phyloP scores from a whole-genome alignment of 2,888 invertebrate species.

The Ryuthela nishihirai region DNA sequence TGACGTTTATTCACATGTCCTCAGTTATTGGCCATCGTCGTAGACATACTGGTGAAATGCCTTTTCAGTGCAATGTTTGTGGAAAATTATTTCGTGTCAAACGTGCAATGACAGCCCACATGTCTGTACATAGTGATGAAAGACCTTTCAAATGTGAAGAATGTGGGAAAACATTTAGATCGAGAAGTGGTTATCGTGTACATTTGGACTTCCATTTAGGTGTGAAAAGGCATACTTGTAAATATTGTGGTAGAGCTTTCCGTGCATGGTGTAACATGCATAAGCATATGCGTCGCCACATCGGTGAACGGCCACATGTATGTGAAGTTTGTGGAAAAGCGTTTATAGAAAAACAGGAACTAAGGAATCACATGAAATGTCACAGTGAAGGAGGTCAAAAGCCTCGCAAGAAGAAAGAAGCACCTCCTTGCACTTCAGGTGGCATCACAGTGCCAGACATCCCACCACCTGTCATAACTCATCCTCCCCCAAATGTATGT shows the following conservation, averaged over 20 bases:
- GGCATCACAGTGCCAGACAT: not conserved
- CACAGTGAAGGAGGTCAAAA: conserved; percentile 45
- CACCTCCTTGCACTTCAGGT: not conserved
- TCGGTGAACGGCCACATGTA: conserved; percentile 38
- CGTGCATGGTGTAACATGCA: conserved; percentile 40
- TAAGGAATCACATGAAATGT: conserved; percentile 42
- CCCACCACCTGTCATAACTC: conserved; percentile 3
- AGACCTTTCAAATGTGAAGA: conserved; percentile 36
- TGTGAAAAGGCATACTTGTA: conserved; percentile 34
- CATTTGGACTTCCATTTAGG: conserved; percentile 40
- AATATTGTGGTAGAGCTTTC: conserved; percentile 35
- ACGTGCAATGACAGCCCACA: conserved; percentile 41
- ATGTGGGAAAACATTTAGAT: conserved; percentile 37
- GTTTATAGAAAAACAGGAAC: conserved; percentile 40
- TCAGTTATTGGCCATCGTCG: conserved; percentile 33
- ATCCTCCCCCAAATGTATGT: conserved; percentile 8
- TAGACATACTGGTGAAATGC: conserved; percentile 43
- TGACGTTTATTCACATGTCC: conserved; percentile 33
- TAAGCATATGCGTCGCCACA: conserved; percentile 39
- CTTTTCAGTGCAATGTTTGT: conserved; percentile 43
- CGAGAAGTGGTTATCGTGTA: conserved; percentile 34
- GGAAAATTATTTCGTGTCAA: conserved; percentile 42
- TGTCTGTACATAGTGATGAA: conserved; percentile 32
- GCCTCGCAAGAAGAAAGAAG: not conserved
- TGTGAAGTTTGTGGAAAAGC: conserved; percentile 42